Percentiles rank a stretch among this genome's conserved stretches.
Evolutionary conservation across 2,888 invertebrate species (phyloP).

Genomic region (Epistrophe grossulariae): DNA sequence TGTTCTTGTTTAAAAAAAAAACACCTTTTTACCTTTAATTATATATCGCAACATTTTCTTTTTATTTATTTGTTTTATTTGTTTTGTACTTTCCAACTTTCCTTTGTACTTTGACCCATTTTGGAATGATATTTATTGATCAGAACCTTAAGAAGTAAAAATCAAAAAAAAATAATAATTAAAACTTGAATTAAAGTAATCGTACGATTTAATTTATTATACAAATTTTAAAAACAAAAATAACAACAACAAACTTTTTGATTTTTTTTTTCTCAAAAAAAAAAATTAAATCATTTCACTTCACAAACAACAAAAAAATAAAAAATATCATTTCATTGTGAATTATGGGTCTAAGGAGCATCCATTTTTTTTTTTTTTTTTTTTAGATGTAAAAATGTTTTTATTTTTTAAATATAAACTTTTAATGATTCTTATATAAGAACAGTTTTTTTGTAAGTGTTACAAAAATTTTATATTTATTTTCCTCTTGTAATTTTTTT

Average conservation of each 20-base stretch:
- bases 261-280: background rate
- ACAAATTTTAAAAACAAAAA: constrained; percentile 21
- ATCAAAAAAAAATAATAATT: constrained; percentile 17
- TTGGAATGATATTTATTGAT: constrained; percentile 84
- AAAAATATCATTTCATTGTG: constrained; percentile 77
- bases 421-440: background rate
- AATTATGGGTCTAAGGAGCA: constrained; percentile 77
- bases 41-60: constrained; percentile 75
- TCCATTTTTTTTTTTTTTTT: constrained; percentile 64
- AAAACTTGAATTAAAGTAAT: constrained; percentile 72
- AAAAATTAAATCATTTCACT: constrained; percentile 31
- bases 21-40: constrained; percentile 13
- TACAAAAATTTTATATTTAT: constrained; percentile 9
- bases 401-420: too few relatives aligned
- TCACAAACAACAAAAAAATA: constrained; percentile 9
- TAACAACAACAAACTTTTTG: background rate
- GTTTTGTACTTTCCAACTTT: constrained; percentile 40
- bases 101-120: constrained; percentile 81
- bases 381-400: constrained; percentile 51
- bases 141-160: constrained; percentile 78
- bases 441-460: background rate
- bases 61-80: constrained; percentile 72
- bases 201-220: constrained; percentile 73
- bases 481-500: constrained; percentile 49
- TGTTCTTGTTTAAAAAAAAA: constrained; percentile 21